Conservation (phyloP, 2,888 invertebrate genomes). For the Xylophagus ater region DNA sequence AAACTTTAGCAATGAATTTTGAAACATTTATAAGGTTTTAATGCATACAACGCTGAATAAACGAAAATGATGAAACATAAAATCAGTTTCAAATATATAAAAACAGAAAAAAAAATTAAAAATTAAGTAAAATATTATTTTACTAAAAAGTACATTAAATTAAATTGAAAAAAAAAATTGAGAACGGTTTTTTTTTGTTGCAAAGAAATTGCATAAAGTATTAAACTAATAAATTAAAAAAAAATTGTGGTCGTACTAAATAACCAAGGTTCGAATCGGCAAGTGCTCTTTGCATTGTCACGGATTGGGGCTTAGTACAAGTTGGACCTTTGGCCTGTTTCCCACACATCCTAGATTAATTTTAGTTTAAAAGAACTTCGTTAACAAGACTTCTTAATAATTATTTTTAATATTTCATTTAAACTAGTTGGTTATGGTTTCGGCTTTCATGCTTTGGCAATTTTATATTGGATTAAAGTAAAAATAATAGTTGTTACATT, state of each 20-base stretch:
- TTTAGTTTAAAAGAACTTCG: conserved; percentile 17
- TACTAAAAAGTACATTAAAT: no score
- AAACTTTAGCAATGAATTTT: background rate
- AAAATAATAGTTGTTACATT: conserved; percentile 35
- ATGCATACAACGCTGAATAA: background rate
- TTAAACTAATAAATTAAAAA: background rate
- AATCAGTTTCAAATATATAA: background rate
- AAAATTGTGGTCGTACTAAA: background rate
- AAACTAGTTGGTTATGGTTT: conserved; percentile 26
- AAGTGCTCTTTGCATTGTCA: background rate
- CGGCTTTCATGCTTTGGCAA: conserved; percentile 30
- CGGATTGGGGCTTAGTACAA: no score
- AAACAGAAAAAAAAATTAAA: background rate
- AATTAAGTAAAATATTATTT: background rate
- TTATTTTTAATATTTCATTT: no score
- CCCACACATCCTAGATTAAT: background rate
- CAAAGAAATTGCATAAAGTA: background rate
- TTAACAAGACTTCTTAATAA: no score
- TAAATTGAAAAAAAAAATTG: no score
- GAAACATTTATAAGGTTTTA: background rate
- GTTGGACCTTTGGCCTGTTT: no score
- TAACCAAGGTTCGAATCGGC: background rate
- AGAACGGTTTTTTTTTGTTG: background rate
- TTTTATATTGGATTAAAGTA: conserved; percentile 35
- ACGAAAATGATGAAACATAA: background rate